Evolutionary conservation across 2,888 invertebrate genomes (phyloP), one percentile per base, ranked within the genome.

Genomic region (Drosophila stalkeri): DNA sequence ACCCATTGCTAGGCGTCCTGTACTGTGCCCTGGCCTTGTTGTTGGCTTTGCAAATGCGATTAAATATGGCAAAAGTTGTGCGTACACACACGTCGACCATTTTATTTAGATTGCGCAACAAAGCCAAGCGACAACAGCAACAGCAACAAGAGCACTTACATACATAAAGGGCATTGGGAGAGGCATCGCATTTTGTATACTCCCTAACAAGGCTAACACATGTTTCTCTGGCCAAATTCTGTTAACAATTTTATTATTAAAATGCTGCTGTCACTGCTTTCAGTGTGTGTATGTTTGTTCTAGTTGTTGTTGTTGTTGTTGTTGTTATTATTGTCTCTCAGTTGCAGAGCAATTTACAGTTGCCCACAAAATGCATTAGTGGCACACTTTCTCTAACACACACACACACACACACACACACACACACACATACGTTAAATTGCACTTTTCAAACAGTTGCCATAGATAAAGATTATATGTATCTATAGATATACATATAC

Each of bases 181-280:
- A 71, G 86, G 71, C 66, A 46, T 60, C 63, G 60, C 62, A 69
- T 76, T 73, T 69, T 56, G 52, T 56, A 43, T 63, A 84, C 67
- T 70, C 78, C 59, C 72, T 86, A 69, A 89, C 91, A 86, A 74
- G 88, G 82, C 80, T 76, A 86, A 90, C 90, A 86, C 91, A 88
- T 86, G 86, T 86, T 90, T 89, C 77, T 84, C 82, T 73, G 85
- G 65, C 89, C 59, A 86, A 89, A 80, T 86, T 86, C 71, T 90
- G 86, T 86, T 90, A 86, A 86, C 90, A 86, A 90, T 90, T 90
- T 90, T 89, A 86, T 86, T 90, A 90, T 90, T 90, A 90, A 90
- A 86, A 90, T 85, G 63, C 73, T 89, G 75, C 68, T 71, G 71
- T 76, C 77, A 66, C 35, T 72, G 59, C 49, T 41, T 11, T 47